These are phyloP conservation scores for Phyllotis vaccarum DNA, from an alignment of 2,797 vertebrate genomes.

Conservation along the genomic window DNA sequence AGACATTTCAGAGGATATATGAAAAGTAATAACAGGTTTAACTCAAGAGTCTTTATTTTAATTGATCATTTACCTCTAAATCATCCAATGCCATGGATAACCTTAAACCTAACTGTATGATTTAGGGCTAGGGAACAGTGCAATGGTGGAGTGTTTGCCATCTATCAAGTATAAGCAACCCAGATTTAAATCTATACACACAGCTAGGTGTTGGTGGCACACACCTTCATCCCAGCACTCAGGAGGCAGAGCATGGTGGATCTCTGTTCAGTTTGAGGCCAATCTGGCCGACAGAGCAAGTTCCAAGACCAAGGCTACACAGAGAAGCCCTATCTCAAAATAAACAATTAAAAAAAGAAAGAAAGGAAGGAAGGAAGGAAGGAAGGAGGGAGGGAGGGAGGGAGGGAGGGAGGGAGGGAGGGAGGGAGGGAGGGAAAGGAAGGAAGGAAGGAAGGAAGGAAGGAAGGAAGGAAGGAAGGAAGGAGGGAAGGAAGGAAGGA, in stretches of 20 bases:
- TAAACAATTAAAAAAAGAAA: neutral
- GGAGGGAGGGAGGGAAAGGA: no score
- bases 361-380: no score
- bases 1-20: neutral
- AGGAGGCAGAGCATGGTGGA: neutral
- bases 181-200: neutral
- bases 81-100: neutral
- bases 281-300: neutral
- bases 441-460: no score
- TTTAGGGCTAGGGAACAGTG: neutral
- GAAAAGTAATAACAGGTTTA: constrained; percentile 27
- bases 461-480: no score
- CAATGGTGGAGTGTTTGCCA: neutral
- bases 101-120: constrained; percentile 28
- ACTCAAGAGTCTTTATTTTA: neutral
- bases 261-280: neutral
- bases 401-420: no score
- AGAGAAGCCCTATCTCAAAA: neutral
- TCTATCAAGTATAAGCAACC: neutral
- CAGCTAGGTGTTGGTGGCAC: neutral
- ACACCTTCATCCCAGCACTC: neutral
- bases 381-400: no score
- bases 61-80: constrained; percentile 58
- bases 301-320: neutral
- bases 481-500: no score